Percentiles rank a stretch among this genome's conserved stretches.
phyloP scores from a whole-genome alignment of 2,797 vertebrate genomes.

The Luscinia megarhynchos region DNA sequence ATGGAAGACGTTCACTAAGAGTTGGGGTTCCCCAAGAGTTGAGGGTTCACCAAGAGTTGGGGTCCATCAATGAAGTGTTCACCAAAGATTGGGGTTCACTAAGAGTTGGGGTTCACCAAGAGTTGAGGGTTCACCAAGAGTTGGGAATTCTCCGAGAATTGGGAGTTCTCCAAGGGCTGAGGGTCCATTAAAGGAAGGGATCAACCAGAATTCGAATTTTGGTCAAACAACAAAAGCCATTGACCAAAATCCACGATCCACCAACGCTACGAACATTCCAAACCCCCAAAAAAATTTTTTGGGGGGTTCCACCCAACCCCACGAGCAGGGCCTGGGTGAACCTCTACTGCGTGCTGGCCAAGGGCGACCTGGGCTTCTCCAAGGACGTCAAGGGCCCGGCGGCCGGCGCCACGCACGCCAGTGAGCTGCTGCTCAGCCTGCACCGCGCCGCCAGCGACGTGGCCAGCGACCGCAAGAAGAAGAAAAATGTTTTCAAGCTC shows the following conservation, averaged over 20 bases:
- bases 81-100: neutral
- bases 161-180: too few relatives aligned
- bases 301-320: too few relatives aligned
- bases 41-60: rapidly evolving
- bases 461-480: slow-evolving; percentile 96
- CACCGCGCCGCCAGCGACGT: slow-evolving; percentile 87
- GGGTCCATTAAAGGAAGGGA: too few relatives aligned
- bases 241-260: too few relatives aligned
- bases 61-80: neutral
- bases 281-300: too few relatives aligned
- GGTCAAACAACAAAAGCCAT: too few relatives aligned
- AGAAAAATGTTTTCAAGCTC: slow-evolving; percentile 97
- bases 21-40: neutral
- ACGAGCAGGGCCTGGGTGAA: slow-evolving; percentile 91
- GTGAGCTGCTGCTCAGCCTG: slow-evolving; percentile 88
- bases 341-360: slow-evolving; percentile 93
- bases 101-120: too few relatives aligned
- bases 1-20: too few relatives aligned
- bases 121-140: too few relatives aligned
- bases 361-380: slow-evolving; percentile 94
- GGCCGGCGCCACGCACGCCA: slow-evolving; percentile 83
- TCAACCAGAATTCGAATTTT: too few relatives aligned
- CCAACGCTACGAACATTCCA: too few relatives aligned
- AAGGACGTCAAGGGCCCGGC: slow-evolving; percentile 89
- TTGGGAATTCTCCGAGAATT: too few relatives aligned